Evolutionary conservation across 1,140 invertebrate species (phyloP).

Genomic region (Capitella teleta): DNA sequence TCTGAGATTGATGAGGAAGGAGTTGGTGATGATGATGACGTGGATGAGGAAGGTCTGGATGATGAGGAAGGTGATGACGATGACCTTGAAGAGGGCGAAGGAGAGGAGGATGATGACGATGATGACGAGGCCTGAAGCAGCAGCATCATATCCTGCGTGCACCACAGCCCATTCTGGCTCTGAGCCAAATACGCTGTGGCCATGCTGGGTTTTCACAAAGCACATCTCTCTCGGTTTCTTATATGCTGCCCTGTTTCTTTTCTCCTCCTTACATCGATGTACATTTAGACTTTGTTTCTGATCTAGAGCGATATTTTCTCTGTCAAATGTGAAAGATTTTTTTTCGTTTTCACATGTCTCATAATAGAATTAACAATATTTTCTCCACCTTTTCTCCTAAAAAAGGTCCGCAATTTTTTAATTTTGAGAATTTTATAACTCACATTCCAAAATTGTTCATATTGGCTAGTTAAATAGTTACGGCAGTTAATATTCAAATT

Average conservation of each 20-base stretch:
- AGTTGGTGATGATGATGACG: background rate
- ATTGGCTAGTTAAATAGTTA: no score
- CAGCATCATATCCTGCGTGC: background rate
- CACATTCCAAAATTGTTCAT: no score
- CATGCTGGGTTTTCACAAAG: background rate
- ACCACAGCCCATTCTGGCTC: background rate
- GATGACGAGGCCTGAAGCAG: background rate
- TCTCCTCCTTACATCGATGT: background rate
- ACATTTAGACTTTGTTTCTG: background rate
- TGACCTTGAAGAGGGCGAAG: conserved; percentile 1
- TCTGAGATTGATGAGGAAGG: conserved; percentile 5
- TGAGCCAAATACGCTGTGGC: background rate
- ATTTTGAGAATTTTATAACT: no score
- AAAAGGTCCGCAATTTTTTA: no score
- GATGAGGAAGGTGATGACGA: conserved; percentile 3
- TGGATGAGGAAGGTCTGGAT: conserved; percentile 4
- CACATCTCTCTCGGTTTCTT: background rate
- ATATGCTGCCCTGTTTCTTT: background rate
- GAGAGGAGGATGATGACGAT: background rate
- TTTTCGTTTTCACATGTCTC: no score
- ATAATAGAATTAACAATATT: no score
- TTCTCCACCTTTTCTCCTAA: no score
- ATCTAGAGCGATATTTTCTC: no score
- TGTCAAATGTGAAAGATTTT: no score
- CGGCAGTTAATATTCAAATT: no score